phyloP scores from a whole-genome alignment of 2,797 vertebrate genomes.

The Neomorphus geoffroyi region DNA sequence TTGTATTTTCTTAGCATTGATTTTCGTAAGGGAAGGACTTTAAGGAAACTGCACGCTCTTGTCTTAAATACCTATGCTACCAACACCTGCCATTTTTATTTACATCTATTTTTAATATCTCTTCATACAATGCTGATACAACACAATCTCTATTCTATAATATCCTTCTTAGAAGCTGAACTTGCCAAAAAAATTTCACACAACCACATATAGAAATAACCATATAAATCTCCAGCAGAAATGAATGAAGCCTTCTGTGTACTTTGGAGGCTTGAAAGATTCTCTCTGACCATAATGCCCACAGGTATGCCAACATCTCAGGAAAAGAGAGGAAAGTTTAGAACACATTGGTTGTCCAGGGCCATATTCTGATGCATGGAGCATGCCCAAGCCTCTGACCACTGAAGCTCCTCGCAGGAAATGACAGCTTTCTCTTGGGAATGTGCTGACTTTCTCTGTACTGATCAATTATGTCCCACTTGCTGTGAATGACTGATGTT shows the following conservation, averaged over 20 bases:
- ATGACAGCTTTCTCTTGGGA: not conserved
- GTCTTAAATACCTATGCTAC: not conserved
- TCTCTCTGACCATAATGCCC: not conserved
- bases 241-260: not conserved
- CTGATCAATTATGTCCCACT: not conserved
- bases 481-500: not conserved
- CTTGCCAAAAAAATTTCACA: not conserved
- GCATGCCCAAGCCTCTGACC: not conserved
- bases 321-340: not conserved
- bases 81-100: not conserved
- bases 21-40: not conserved
- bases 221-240: not conserved
- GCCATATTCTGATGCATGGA: not conserved
- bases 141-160: not conserved
- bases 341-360: not conserved
- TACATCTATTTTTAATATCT: not conserved
- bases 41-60: not conserved
- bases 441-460: not conserved
- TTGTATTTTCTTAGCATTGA: not conserved
- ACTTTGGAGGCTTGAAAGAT: not conserved
- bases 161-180: not conserved
- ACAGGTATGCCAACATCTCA: not conserved
- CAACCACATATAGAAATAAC: not conserved
- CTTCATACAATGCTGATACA: not conserved
- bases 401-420: not conserved